Evolutionary conservation across 92 coral and sea anemone species (phyloP).

Genomic region (Isaurus tuberculatus): DNA sequence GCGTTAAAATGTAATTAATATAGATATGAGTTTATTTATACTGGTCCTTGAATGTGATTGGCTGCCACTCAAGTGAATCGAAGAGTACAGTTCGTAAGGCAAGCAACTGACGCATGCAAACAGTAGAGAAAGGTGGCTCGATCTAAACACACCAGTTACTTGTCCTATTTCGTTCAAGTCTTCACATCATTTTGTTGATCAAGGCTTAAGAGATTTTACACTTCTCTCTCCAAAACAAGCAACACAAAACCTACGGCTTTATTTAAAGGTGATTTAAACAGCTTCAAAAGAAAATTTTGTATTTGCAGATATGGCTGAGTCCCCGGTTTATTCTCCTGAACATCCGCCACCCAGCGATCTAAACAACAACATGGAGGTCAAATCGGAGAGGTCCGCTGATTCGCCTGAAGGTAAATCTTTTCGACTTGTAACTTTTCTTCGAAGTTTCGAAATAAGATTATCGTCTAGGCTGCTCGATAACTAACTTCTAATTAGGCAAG

Average conservation of each 20-base stretch:
- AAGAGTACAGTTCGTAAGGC: conserved; percentile 95
- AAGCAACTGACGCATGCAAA: conserved; percentile 89
- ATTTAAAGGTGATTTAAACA: conserved; percentile 32
- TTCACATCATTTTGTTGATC: conserved; percentile 57
- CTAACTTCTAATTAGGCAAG: conserved; percentile 97
- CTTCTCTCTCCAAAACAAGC: conserved; percentile 25
- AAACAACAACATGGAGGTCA: conserved; percentile 79
- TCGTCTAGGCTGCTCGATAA: conserved; percentile 87
- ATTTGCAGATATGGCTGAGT: conserved; percentile 66
- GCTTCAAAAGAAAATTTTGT: conserved; percentile 42
- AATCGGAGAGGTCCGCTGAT: conserved; percentile 77
- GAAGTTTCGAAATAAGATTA: conserved; percentile 77
- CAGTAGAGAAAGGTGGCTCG: conserved; percentile 57
- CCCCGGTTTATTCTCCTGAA: conserved; percentile 86
- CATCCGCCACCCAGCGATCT: conserved; percentile 67
- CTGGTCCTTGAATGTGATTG: conserved; percentile 92
- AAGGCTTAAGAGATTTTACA: conserved; percentile 61
- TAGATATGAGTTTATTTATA: conserved; percentile 99
- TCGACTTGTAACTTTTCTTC: conserved; percentile 46
- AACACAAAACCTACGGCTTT: conserved; percentile 6
- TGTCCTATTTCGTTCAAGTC: conserved; percentile 45
- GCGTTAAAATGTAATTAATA: conserved; percentile 99
- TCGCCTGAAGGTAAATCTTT: conserved; percentile 85
- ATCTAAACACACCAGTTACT: conserved; percentile 70
- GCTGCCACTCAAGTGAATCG: conserved; percentile 91